Base-by-base conservation (phyloP, 2,888 invertebrate genomes). In the Pediacus dermestoides region DNA sequence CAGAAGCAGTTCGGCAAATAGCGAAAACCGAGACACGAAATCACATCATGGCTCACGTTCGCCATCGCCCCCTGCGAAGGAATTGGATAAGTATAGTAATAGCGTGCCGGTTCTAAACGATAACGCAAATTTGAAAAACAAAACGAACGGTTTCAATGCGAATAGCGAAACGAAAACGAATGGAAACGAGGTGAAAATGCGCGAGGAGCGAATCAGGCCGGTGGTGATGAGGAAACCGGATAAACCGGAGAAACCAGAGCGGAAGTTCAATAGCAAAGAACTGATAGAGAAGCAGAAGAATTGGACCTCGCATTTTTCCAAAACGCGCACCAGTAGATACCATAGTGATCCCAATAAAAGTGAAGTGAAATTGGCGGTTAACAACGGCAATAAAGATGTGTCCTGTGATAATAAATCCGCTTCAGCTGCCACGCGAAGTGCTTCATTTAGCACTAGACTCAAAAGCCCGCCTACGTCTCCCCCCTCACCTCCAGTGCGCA, bases 271-370 rank as follows among this genome's bases (percentile, higher is more conserved):
- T 58, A 88, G 87, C 45, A 85, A 88, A 52, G 89, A 91, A 66
- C 73, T 90, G 37, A 91, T 91, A 52, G 90, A 89, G 68, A 88
- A 90, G 60, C 91, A 90, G 64, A 83, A 85, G 63, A 92, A 91
- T 71, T 92, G 90, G 91, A 90, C 90, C 16, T 86, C 88, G 43
- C 90, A 89, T 70, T 92, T 90, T 66, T 85, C 85, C 42, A 88
- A 88, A 72, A 77, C 84, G 33, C 79, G 84, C 51, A 76, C 81
- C 30, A 71, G 72, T 48, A 72, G 79, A 39, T 48, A 49, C 34
- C 77, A 78, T 54, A 80, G 80, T 58, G 82, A 82, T 67, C 78
- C 78, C 6, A 80, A 78, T 63, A 77, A 75, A 44, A 74, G 74
- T 14, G 74, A 80, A 42, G 75, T 72, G 0, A 71, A 71, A 16